Percentiles rank a stretch among this genome's conserved stretches.
phyloP scores from a whole-genome alignment of 2,113 vertebrate genomes.

The Paramormyrops kingsleyae region DNA sequence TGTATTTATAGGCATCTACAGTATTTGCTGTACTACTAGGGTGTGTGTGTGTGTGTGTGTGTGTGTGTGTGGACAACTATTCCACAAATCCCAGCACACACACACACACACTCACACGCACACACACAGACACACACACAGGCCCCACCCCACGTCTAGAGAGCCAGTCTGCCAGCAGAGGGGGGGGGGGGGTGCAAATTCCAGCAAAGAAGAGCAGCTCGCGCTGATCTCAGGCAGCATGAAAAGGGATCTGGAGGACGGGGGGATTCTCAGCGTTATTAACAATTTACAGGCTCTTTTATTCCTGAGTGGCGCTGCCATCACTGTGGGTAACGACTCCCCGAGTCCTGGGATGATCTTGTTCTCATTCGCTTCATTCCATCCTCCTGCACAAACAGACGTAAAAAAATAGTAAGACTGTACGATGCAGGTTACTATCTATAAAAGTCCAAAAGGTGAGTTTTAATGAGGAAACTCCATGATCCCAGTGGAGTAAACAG shows the following conservation, averaged over 20 bases:
- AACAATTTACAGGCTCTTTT: conserved; percentile 22
- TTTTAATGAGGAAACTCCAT: neutral
- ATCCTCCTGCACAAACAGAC: conserved; percentile 29
- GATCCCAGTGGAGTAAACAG: neutral
- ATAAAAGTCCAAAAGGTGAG: neutral
- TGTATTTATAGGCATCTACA: neutral
- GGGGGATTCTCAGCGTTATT: conserved; percentile 20
- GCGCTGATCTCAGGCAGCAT: neutral
- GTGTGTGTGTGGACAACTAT: neutral
- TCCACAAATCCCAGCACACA: neutral
- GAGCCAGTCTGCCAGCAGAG: neutral
- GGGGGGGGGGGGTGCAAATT: conserved; percentile 14
- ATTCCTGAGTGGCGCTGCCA: neutral
- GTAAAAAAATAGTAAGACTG: conserved; percentile 13
- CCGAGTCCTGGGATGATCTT: neutral
- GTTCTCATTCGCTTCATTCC: conserved; percentile 6
- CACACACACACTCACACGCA: neutral
- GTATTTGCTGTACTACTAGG: neutral
- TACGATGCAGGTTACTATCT: neutral
- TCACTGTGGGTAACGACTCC: neutral
- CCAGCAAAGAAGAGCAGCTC: conserved; percentile 5
- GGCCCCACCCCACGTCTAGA: neutral
- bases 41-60: neutral
- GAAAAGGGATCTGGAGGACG: neutral
- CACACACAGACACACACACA: neutral